Evolutionary conservation across 2,797 vertebrate species (phyloP), one percentile per base, ranked within the genome.

Genomic region (Anguilla anguilla): DNA sequence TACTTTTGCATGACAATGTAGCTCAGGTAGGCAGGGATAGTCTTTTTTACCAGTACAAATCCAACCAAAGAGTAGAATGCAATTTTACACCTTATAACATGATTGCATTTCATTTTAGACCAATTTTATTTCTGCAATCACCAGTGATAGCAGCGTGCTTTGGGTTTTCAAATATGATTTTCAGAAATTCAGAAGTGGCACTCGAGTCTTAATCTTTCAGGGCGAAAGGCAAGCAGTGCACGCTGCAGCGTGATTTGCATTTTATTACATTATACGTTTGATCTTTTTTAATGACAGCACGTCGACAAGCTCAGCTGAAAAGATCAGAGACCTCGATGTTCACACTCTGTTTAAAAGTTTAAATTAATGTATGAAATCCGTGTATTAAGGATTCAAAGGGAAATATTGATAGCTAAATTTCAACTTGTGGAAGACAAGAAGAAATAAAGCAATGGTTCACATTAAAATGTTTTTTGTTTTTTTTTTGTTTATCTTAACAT

Each of bases 401-500:
- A 93, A 92, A 93, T 93, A 92, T 94, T 92, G 91, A 94, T 93
- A 92, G 88, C 86, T 85, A 89, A 89, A 91, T 89, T 89, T 91
- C 88, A 91, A 91, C 90, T 91, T 90, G 92, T 89, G 90, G 92
- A 90, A 86, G 88, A 91, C 86, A 3, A 43, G 39, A 43, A 43
- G 55, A 57, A 57, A 57, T 57, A 57, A 57, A 57, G 13, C 55
- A 57, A 57, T 57, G 2, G 55, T 57, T 57, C 55, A 57, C 15
- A 57, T 15, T 57, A 15, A 57, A 57, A 57, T 15, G 15, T 15
- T 11, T 13, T 11, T 55, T 55, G 3, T 10, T 53, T 9, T 51
- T 51, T 53, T 53, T 7, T 53, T 53, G 55, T 57, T 57, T 57
- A 57, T 15, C 15, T 57, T 17, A 57, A 57, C 55, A 57, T 53